Evolutionary conservation across 1,140 invertebrate genomes (phyloP).

Genomic region (Cepaea nemoralis): DNA sequence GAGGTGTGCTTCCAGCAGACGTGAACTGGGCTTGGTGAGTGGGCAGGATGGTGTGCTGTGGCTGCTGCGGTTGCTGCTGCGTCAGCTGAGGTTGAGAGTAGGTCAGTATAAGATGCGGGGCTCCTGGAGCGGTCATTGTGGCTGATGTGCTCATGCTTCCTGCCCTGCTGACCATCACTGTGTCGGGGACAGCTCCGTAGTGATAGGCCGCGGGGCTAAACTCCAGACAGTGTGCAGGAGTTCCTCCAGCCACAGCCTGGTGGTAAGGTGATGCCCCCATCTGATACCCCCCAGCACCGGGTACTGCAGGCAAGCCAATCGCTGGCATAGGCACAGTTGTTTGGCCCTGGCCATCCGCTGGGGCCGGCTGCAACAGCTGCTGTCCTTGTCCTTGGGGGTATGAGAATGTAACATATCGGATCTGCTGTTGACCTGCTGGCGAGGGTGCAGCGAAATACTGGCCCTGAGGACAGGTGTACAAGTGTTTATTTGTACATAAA

Average conservation of each 20-base stretch:
- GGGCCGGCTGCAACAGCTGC: neutral
- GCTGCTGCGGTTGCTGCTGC: neutral
- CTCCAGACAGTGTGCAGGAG: constrained; percentile 1
- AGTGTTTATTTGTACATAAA: no score
- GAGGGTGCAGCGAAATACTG: constrained; percentile 2
- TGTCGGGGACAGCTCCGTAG: constrained; percentile 2
- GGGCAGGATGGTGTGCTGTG: neutral
- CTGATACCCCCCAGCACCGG: neutral
- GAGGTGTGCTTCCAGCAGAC: neutral
- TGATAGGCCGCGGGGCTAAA: neutral
- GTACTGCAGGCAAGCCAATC: neutral
- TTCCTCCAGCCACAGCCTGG: neutral
- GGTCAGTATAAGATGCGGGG: neutral
- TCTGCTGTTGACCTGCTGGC: neutral
- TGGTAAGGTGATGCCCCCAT: neutral
- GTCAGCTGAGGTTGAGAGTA: neutral
- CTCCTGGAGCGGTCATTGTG: neutral
- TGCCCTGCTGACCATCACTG: constrained; percentile 1
- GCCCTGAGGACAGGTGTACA: constrained; percentile 15
- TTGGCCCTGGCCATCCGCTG: constrained; percentile 16
- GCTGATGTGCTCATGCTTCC: neutral
- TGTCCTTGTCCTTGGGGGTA: constrained; percentile 15
- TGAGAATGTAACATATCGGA: constrained; percentile 7
- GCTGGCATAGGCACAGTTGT: constrained; percentile 36
- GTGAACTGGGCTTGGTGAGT: neutral